A percentile compares a stretch with the other conserved stretches of the same genome.
These are phyloP conservation scores for Notolabrus celidotus DNA, from an alignment of 2,797 vertebrate species.

Conservation along the genomic window DNA sequence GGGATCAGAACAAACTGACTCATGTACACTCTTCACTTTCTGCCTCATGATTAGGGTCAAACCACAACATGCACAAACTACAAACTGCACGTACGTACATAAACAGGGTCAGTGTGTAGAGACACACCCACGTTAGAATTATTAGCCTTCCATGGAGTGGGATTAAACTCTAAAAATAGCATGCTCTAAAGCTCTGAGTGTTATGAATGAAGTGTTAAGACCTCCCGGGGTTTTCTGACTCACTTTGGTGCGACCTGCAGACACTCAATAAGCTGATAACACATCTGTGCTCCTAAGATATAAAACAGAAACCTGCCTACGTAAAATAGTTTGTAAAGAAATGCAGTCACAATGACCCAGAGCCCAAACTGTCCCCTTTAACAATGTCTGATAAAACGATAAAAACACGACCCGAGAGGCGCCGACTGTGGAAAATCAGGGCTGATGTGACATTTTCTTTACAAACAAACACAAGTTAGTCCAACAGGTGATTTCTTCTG, in stretches of 20 bases:
- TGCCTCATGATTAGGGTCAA: not conserved
- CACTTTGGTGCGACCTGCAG: not conserved
- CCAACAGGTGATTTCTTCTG: too few relatives aligned
- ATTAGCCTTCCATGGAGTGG: too few relatives aligned
- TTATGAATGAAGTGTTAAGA: not conserved
- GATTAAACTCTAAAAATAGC: not conserved
- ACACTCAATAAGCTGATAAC: not conserved
- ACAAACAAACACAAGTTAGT: too few relatives aligned
- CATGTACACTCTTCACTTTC: not conserved
- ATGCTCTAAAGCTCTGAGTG: not conserved
- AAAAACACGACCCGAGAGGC: too few relatives aligned
- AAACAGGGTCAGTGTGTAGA: not conserved
- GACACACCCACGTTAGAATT: not conserved
- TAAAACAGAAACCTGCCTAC: too few relatives aligned
- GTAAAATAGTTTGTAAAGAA: not conserved
- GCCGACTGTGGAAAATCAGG: too few relatives aligned
- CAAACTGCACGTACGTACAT: not conserved
- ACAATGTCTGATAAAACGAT: too few relatives aligned
- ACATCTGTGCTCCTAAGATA: not conserved
- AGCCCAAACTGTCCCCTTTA: too few relatives aligned
- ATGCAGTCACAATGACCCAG: not conserved
- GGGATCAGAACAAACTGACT: too few relatives aligned
- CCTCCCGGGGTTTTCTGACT: not conserved
- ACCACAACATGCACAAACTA: not conserved
- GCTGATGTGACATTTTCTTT: too few relatives aligned